phyloP scores from a whole-genome alignment of 2,113 vertebrate genomes.

The Argyrosomus japonicus region DNA sequence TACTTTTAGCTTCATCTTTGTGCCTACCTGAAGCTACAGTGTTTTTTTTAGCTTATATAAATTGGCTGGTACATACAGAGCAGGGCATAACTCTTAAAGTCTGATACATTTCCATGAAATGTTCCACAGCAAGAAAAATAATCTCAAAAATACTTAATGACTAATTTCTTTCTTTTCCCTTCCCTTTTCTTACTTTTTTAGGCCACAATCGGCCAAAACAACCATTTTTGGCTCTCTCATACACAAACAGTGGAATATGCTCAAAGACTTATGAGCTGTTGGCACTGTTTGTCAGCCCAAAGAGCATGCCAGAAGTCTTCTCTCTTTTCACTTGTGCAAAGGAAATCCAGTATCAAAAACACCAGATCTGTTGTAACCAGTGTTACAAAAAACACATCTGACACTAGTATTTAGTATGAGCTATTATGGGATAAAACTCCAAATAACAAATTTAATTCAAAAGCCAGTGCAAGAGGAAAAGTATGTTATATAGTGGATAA shows the following conservation, averaged over 20 bases:
- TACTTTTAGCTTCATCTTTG: conserved; percentile 16
- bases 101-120: not conserved
- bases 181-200: conserved; percentile 4
- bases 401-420: conserved; percentile 21
- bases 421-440: not conserved
- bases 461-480: not conserved
- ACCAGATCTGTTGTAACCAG: conserved; percentile 50
- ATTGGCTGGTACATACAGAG: conserved; percentile 8
- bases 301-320: conserved; percentile 47
- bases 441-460: conserved; percentile 23
- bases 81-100: not conserved
- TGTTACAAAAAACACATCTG: conserved; percentile 42
- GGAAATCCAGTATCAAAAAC: conserved; percentile 43
- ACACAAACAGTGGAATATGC: conserved; percentile 44
- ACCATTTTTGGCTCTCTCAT: not conserved
- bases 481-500: not conserved
- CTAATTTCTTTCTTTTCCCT: conserved; percentile 14
- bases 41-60: conserved; percentile 8
- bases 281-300: conserved; percentile 25
- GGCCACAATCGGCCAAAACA: conserved; percentile 20
- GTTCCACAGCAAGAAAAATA: conserved; percentile 3
- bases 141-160: conserved; percentile 9
- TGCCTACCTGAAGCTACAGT: conserved; percentile 6
- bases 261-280: conserved; percentile 53
- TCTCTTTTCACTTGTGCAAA: conserved; percentile 30